These are phyloP conservation scores for Pachypanchax playfairii DNA, from an alignment of 2,113 vertebrate species.

Conservation along the genomic window DNA sequence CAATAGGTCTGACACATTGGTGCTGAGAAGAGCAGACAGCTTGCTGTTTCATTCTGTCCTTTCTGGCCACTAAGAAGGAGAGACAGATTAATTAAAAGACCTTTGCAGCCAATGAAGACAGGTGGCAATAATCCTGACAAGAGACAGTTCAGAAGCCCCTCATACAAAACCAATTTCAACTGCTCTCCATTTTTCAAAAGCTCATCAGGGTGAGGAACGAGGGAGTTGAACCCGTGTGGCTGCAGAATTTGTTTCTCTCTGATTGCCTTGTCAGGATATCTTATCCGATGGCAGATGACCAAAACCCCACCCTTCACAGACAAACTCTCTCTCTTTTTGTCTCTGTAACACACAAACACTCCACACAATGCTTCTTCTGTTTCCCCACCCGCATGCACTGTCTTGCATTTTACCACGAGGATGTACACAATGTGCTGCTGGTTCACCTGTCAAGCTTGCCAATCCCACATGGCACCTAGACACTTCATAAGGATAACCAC, in stretches of 20 bases:
- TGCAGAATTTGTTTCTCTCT: constrained; percentile 78
- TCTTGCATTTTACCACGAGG: constrained; percentile 31
- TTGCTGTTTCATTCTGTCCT: constrained; percentile 32
- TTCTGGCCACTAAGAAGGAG: constrained; percentile 56
- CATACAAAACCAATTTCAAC: constrained; percentile 81
- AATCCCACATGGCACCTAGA: neutral
- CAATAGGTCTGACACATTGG: constrained; percentile 39
- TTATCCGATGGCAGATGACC: constrained; percentile 78
- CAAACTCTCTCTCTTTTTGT: constrained; percentile 33
- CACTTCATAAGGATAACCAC: neutral
- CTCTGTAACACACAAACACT: constrained; percentile 38
- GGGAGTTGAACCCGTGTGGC: constrained; percentile 69
- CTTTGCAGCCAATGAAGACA: constrained; percentile 81
- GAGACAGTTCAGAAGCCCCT: constrained; percentile 77
- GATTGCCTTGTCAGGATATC: constrained; percentile 82
- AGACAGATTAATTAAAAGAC: constrained; percentile 79
- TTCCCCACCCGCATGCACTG: constrained; percentile 11
- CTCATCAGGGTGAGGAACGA: constrained; percentile 81
- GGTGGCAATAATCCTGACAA: constrained; percentile 82
- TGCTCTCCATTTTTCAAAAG: constrained; percentile 80
- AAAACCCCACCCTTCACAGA: constrained; percentile 67
- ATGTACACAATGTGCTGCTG: constrained; percentile 5
- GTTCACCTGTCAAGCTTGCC: constrained; percentile 1
- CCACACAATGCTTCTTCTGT: constrained; percentile 53
- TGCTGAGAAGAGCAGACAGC: constrained; percentile 24